A percentile compares a stretch with the other conserved stretches of the same genome.
Conservation (phyloP, 2,888 invertebrate species). For the Lordiphosa andalusiaca region DNA sequence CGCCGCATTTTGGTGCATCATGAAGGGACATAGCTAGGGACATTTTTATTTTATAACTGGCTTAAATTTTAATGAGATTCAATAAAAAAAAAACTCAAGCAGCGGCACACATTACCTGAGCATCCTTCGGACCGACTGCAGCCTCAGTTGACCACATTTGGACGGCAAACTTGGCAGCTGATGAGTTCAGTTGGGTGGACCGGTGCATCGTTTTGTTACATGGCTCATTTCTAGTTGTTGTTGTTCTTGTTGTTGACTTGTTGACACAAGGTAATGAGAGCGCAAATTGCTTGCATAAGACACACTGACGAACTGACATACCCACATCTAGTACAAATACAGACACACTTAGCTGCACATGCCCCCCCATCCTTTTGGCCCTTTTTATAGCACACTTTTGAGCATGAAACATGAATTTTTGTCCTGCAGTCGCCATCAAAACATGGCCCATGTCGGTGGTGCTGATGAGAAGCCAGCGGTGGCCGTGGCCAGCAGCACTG, state of each 20-base stretch:
- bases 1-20: background rate
- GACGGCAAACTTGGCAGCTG: conserved; percentile 8
- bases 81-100: too few relatives aligned
- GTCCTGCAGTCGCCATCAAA: conserved; percentile 48
- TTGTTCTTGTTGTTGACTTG: conserved; percentile 66
- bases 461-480: conserved; percentile 42
- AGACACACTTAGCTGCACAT: conserved; percentile 14
- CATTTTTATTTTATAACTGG: too few relatives aligned
- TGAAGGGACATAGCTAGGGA: too few relatives aligned
- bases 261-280: conserved; percentile 71
- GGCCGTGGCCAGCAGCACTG: conserved; percentile 68
- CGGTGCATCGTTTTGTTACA: conserved; percentile 3
- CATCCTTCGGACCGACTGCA: too few relatives aligned
- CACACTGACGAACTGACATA: conserved; percentile 1
- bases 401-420: conserved; percentile 36
- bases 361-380: conserved; percentile 40
- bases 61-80: too few relatives aligned
- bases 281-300: conserved; percentile 68
- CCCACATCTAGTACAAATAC: background rate
- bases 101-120: too few relatives aligned
- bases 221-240: conserved; percentile 52
- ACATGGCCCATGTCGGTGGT: conserved; percentile 52
- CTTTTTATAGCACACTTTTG: conserved; percentile 65
- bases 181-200: conserved; percentile 1
- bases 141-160: too few relatives aligned